phyloP scores from a whole-genome alignment of 2,797 vertebrate genomes.

The Rhinoraja longicauda region DNA sequence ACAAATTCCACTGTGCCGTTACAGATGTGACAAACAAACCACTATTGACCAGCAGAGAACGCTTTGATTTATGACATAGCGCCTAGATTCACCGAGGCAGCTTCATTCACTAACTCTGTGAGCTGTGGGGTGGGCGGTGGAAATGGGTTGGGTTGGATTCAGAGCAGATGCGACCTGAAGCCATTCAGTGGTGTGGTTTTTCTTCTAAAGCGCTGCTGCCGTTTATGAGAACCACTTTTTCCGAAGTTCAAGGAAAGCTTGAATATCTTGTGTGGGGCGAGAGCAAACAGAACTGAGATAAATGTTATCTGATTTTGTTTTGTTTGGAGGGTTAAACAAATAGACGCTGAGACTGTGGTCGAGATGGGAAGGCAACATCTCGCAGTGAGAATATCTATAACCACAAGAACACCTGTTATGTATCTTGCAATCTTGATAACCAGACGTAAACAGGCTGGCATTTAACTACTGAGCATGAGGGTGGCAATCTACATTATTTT shows the following conservation, averaged over 20 bases:
- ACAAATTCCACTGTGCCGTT: too few species aligned
- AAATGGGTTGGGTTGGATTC: too few species aligned
- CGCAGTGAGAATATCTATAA: constrained; percentile 68
- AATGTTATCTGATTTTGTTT: constrained; percentile 54
- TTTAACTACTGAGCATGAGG: neutral
- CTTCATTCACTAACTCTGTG: neutral
- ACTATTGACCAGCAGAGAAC: neutral
- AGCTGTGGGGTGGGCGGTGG: neutral
- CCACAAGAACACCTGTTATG: constrained; percentile 74
- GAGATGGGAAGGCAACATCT: constrained; percentile 70
- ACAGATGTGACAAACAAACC: too few species aligned
- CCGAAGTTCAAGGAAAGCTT: constrained; percentile 15
- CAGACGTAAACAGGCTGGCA: constrained; percentile 22
- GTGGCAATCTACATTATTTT: neutral
- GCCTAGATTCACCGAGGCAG: neutral
- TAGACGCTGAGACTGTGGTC: constrained; percentile 50
- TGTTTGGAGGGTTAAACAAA: constrained; percentile 45
- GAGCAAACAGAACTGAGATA: constrained; percentile 46
- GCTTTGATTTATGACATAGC: constrained; percentile 35
- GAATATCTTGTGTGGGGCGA: constrained; percentile 43
- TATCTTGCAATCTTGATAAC: constrained; percentile 25
- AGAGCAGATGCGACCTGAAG: neutral
- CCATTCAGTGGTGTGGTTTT: constrained; percentile 2
- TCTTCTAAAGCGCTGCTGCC: neutral
- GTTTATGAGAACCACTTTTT: constrained; percentile 14